Conservation (phyloP, 2,888 invertebrate species). For the Camponotus fellah region DNA sequence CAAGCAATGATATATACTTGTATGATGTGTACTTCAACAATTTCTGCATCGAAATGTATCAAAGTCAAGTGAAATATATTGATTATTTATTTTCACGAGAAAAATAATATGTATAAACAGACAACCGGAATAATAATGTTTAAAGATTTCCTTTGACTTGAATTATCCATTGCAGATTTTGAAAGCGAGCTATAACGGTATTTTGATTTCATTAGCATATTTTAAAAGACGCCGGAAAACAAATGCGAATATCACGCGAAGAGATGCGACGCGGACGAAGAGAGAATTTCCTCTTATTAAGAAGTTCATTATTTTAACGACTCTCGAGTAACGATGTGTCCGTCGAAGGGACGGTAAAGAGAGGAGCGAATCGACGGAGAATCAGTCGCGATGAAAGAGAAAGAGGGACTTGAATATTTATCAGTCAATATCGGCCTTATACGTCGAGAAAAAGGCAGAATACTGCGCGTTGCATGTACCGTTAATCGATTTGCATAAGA, state of each 20-base stretch:
- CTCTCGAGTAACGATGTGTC: conserved; percentile 42
- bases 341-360: conserved; percentile 19
- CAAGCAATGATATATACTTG: neutral
- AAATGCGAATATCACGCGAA: neutral
- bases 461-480: conserved; percentile 66
- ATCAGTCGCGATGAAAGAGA: conserved; percentile 43
- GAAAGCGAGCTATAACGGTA: neutral
- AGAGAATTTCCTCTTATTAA: conserved; percentile 45
- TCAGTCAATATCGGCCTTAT: conserved; percentile 38
- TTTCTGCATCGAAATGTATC: neutral
- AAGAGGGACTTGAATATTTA: conserved; percentile 52
- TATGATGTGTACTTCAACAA: neutral
- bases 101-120: neutral
- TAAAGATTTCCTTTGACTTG: neutral
- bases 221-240: conserved; percentile 3
- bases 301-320: conserved; percentile 44
- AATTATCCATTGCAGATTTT: neutral
- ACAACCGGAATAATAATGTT: neutral
- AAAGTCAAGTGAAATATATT: neutral
- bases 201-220: conserved; percentile 8
- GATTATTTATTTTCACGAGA: neutral
- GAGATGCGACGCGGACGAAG: neutral
- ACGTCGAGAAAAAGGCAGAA: conserved; percentile 8
- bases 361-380: conserved; percentile 36
- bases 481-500: conserved; percentile 77